These are phyloP conservation scores for Megaceryle alcyon DNA, from an alignment of 2,797 vertebrate species.

Conservation along the genomic window DNA sequence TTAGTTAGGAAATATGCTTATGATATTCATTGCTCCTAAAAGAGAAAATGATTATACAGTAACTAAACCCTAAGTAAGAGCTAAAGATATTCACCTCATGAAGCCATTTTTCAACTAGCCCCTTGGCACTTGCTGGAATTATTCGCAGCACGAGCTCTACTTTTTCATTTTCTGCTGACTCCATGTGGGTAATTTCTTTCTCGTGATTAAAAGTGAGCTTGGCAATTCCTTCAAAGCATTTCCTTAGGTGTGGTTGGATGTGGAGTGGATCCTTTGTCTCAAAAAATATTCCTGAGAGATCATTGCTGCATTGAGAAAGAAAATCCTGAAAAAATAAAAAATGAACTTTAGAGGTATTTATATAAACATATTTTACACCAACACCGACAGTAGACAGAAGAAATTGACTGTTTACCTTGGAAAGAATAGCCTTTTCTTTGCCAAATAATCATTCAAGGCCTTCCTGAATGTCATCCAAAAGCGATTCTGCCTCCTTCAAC, in stretches of 20 bases:
- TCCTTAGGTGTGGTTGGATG: constrained; percentile 71
- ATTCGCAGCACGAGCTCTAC: constrained; percentile 78
- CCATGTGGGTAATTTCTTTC: constrained; percentile 81
- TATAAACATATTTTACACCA: constrained; percentile 70
- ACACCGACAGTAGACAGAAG: constrained; percentile 59
- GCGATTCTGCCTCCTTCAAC: constrained; percentile 78
- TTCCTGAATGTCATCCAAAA: constrained; percentile 84
- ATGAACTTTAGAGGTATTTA: constrained; percentile 66
- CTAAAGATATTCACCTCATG: constrained; percentile 84
- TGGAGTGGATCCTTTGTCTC: constrained; percentile 76
- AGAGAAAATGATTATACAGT: constrained; percentile 76
- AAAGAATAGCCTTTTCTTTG: constrained; percentile 81
- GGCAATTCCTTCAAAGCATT: constrained; percentile 80
- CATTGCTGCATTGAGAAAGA: constrained; percentile 35
- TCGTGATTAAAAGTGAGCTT: constrained; percentile 80
- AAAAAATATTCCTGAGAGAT: constrained; percentile 65
- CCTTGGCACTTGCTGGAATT: constrained; percentile 81
- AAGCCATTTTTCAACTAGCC: constrained; percentile 84
- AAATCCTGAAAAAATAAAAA: constrained; percentile 65
- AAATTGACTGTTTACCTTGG: constrained; percentile 82
- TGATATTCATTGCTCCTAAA: constrained; percentile 70
- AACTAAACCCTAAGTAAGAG: constrained; percentile 78
- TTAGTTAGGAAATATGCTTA: constrained; percentile 60
- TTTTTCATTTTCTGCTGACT: constrained; percentile 84
- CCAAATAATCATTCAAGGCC: constrained; percentile 79